phyloP scores from a whole-genome alignment of 2,888 invertebrate species.

The Meliscaeva auricollis region DNA sequence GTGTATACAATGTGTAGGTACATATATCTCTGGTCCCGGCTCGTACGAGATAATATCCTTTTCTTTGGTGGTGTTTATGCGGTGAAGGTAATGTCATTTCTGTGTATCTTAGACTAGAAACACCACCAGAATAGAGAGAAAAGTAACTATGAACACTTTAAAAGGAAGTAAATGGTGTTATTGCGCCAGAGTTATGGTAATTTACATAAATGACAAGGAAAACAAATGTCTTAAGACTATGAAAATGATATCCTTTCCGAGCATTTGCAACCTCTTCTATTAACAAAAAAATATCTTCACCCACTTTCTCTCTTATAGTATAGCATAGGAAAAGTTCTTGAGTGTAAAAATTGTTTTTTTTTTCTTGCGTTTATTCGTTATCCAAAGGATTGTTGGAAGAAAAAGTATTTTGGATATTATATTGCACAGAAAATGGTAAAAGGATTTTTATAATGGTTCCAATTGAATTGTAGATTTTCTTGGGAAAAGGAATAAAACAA shows the following conservation, averaged over 20 bases:
- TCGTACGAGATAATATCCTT: conserved; percentile 59
- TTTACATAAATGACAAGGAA: conserved; percentile 69
- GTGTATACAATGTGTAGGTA: background rate
- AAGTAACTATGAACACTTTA: conserved; percentile 13
- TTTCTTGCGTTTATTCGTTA: conserved; percentile 1
- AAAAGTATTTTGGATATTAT: conserved; percentile 11
- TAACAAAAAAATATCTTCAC: background rate
- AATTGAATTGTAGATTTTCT: conserved; percentile 35
- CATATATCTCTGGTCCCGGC: conserved; percentile 26
- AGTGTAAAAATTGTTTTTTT: conserved; percentile 9
- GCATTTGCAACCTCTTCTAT: background rate
- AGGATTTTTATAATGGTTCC: conserved; percentile 20
- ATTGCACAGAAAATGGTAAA: background rate
- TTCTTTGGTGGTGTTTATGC: conserved; percentile 22
- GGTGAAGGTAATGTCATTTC: conserved; percentile 38
- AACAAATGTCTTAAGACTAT: conserved; percentile 46
- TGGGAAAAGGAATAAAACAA: conserved; percentile 1
- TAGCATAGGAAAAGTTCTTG: background rate
- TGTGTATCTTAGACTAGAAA: background rate
- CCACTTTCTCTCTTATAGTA: background rate
- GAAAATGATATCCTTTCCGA: conserved; percentile 30
- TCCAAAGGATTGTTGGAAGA: conserved; percentile 10
- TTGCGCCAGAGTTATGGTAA: conserved; percentile 64
- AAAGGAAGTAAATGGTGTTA: conserved; percentile 46
- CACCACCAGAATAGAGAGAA: background rate